A percentile compares a stretch with the other conserved stretches of the same genome.
Conservation (phyloP, 2,113 vertebrate species). For the Myotis davidii region DNA sequence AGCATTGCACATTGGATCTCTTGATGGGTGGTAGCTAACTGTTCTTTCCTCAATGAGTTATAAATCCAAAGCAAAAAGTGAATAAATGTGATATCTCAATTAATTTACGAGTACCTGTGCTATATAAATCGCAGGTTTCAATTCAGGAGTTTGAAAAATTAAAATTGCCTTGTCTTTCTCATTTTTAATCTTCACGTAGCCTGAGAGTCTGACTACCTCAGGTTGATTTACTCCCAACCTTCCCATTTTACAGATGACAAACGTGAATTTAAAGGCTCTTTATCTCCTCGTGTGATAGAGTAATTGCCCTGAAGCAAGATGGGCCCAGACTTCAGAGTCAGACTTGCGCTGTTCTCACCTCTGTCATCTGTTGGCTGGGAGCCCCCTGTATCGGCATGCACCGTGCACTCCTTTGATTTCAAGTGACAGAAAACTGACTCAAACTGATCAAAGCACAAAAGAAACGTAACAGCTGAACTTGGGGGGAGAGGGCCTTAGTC, state of each 20-base stretch:
- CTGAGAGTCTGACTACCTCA: background rate
- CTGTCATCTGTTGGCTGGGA: rapidly evolving
- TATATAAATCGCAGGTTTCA: background rate
- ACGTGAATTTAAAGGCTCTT: background rate
- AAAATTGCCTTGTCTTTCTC: background rate
- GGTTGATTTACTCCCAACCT: background rate
- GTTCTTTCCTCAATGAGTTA: background rate
- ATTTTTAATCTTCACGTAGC: background rate
- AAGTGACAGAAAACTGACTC: background rate
- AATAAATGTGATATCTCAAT: background rate
- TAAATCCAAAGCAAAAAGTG: background rate
- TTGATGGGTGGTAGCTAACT: background rate
- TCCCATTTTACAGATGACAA: slow-evolving; percentile 30
- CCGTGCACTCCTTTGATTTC: background rate
- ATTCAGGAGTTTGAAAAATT: background rate
- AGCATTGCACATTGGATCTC: background rate
- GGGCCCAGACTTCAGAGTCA: background rate
- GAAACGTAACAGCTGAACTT: background rate
- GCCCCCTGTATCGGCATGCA: background rate
- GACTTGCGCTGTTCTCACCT: background rate
- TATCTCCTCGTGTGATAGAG: background rate
- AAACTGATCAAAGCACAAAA: background rate
- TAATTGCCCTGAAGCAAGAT: background rate
- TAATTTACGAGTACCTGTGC: background rate
- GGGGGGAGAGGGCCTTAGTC: no score